Base-by-base conservation (phyloP, 30 jellyfish, hydroid and myxozoan species). In the Turritopsis rubra region DNA sequence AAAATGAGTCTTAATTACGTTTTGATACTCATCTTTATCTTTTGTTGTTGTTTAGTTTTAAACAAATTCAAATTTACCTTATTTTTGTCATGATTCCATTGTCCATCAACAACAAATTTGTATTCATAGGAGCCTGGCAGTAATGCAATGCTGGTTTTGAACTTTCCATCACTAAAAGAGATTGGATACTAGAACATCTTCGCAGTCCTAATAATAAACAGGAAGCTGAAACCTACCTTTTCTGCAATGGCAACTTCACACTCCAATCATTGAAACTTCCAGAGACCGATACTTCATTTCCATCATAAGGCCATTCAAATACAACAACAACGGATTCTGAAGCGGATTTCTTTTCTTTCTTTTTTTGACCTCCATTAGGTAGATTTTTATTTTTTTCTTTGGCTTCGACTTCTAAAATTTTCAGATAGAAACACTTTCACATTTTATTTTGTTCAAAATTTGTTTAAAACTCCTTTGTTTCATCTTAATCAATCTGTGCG, bases 261-360 rank as follows among this genome's bases (percentile, higher is more conserved):
- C 89, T 93, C 99, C 99, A 93, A 72, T 89, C 96, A 83, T 89
- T 86, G 83, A 93, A 93, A 81, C 96, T 88, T 21, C 99, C 99
- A 52, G 97, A 78, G 26, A 93, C 75, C 60, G 41, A 89, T 27
- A 93, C 96, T 52, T 88, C 95, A 53, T 93, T 93, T 8, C 99
- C 99, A 28, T 96, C 97, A 81, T 93, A 82, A 31, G 83, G 95
- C 99, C 99, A 93, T 26, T 28, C 28, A 26, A 80, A 23, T 28
- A 18, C 72, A 76, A 21, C 8, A 18, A 26, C 1, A 20, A 17
- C 52, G 22, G 52, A 16, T 20, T 72, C 81, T 22, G 81, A 19
- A 1, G 60, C 5, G 9, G 60, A 3, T 41, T 41, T 41, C 5
- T 41, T 41, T 41, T 41, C 60, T 41, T 41, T 41, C 13, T 41